These are phyloP conservation scores for Xestia rhomboidea DNA, from an alignment of 2,888 invertebrate species.

Conservation along the genomic window DNA sequence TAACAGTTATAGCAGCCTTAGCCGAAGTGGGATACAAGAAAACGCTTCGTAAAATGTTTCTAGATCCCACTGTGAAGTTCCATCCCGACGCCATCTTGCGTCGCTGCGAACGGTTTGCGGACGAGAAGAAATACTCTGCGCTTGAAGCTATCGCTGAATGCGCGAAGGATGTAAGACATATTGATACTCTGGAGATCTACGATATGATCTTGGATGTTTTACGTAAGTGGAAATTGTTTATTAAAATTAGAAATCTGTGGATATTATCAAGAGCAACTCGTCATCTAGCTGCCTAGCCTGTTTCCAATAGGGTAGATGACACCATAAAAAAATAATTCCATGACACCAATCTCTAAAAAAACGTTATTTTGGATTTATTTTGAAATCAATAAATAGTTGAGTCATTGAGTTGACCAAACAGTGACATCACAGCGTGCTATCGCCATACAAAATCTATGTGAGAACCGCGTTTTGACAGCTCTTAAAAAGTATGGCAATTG, in stretches of 20 bases:
- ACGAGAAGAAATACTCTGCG: slow-evolving; percentile 80
- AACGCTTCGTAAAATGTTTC: slow-evolving; percentile 86
- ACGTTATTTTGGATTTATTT: no score
- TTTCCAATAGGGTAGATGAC: no score
- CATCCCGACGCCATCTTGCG: slow-evolving; percentile 88
- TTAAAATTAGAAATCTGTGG: not conserved
- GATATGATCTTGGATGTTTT: slow-evolving; percentile 87
- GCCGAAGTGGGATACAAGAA: slow-evolving; percentile 90
- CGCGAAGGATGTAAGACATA: slow-evolving; percentile 76
- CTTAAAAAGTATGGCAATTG: no score
- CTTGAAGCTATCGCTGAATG: slow-evolving; percentile 81
- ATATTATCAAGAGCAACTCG: not conserved
- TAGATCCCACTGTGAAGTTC: slow-evolving; percentile 89
- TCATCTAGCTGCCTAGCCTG: no score
- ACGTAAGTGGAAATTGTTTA: slow-evolving; percentile 80
- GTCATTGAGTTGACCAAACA: no score
- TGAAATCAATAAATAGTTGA: no score
- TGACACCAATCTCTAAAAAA: no score
- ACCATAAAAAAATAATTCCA: no score
- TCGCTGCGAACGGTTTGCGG: slow-evolving; percentile 88
- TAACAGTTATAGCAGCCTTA: slow-evolving; percentile 88
- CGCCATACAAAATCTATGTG: no score
- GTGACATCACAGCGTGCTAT: no score
- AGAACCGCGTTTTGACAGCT: no score
- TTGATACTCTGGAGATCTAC: slow-evolving; percentile 84